These are phyloP conservation scores for Arremon aurantiirostris DNA, from an alignment of 2,797 vertebrate genomes.

Conservation along the genomic window DNA sequence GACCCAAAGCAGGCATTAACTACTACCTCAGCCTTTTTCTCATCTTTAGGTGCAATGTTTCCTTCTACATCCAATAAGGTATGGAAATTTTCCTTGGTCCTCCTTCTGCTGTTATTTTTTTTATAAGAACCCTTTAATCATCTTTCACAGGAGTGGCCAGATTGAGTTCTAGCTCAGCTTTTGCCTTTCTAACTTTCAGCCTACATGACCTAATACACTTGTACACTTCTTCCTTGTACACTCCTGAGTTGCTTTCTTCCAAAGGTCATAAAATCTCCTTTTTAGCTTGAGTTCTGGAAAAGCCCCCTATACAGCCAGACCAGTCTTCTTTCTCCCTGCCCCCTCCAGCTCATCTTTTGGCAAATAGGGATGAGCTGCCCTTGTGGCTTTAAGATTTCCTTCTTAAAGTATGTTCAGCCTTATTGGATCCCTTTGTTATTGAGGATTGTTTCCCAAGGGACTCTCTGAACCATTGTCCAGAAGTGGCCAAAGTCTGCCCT, in stretches of 20 bases:
- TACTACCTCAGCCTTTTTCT: neutral
- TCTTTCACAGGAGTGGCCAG: neutral
- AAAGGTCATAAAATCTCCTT: neutral
- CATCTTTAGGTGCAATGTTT: neutral
- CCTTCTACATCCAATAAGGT: too few species aligned
- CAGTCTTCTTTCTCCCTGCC: neutral
- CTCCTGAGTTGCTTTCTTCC: neutral
- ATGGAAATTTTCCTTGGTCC: neutral
- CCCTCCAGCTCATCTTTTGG: fast-evolving
- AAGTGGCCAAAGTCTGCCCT: neutral
- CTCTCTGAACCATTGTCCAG: neutral
- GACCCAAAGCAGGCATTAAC: neutral
- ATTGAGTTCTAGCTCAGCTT: neutral
- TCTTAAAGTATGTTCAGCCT: neutral
- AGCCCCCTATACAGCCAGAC: neutral
- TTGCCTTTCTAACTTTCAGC: neutral
- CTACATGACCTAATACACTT: neutral
- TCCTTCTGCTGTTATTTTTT: neutral
- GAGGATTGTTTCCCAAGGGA: neutral
- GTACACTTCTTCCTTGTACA: neutral
- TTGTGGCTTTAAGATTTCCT: neutral
- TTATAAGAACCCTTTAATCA: neutral
- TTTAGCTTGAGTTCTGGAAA: neutral
- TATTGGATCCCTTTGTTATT: neutral
- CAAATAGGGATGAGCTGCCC: neutral